These are phyloP conservation scores for Phengaris alcon DNA, from an alignment of 2,888 invertebrate genomes.

Conservation along the genomic window DNA sequence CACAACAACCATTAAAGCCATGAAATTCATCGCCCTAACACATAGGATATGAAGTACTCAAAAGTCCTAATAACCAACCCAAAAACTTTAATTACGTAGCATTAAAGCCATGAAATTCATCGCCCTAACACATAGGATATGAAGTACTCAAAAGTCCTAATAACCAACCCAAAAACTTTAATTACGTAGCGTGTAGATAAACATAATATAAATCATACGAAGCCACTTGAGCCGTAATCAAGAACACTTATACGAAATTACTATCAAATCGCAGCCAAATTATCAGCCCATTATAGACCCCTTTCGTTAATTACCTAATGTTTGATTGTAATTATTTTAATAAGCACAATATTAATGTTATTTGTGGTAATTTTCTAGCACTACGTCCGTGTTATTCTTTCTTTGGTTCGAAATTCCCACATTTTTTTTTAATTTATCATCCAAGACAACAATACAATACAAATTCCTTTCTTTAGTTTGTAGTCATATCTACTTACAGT, in stretches of 20 bases:
- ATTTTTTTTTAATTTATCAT: background rate
- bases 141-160: background rate
- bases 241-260: slow-evolving; percentile 70
- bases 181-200: slow-evolving; percentile 10
- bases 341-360: slow-evolving; percentile 63
- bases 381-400: slow-evolving; percentile 43
- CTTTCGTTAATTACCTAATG: slow-evolving; percentile 76
- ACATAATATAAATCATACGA: slow-evolving; percentile 6
- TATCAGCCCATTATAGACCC: slow-evolving; percentile 74
- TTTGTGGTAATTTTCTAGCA: slow-evolving; percentile 63
- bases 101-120: too few relatives aligned
- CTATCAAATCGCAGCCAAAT: slow-evolving; percentile 59
- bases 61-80: slow-evolving; percentile 1
- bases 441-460: background rate
- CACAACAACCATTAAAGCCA: too few relatives aligned
- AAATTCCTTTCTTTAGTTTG: too few relatives aligned
- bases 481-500: too few relatives aligned
- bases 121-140: slow-evolving; percentile 27
- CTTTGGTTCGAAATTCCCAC: slow-evolving; percentile 22
- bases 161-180: slow-evolving; percentile 10
- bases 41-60: background rate
- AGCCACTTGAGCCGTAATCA: slow-evolving; percentile 47
- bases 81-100: slow-evolving; percentile 10
- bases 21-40: slow-evolving; percentile 28
- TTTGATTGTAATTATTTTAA: slow-evolving; percentile 71